Evolutionary conservation across 1,140 invertebrate species (phyloP).

Genomic region (Agrilus planipennis): DNA sequence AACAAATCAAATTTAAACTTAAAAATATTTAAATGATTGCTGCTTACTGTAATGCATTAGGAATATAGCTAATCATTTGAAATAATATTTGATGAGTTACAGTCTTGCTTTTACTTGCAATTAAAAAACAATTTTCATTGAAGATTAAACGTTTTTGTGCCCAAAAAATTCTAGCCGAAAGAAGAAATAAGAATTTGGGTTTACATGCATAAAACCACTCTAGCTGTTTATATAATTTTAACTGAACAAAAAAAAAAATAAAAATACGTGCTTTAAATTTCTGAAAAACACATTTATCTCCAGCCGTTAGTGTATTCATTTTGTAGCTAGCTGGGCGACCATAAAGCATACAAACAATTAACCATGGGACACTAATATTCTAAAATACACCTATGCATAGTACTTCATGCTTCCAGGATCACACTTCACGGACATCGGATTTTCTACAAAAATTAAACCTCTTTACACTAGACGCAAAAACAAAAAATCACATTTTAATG

Average conservation of each 20-base stretch:
- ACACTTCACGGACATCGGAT: slow-evolving; percentile 3
- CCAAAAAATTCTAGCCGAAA: not conserved
- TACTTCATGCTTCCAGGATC: slow-evolving; percentile 6
- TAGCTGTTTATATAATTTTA: slow-evolving; percentile 11
- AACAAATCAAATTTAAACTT: too few species aligned
- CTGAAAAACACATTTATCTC: slow-evolving; percentile 17
- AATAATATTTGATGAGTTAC: not conserved
- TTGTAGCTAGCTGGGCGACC: slow-evolving; percentile 6
- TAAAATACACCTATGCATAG: slow-evolving; percentile 6
- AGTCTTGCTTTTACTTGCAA: not conserved
- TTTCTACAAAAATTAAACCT: slow-evolving; percentile 6
- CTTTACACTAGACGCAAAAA: slow-evolving; percentile 4
- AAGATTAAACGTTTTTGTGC: not conserved
- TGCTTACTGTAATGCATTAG: not conserved
- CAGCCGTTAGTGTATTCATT: slow-evolving; percentile 23
- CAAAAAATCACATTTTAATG: slow-evolving; percentile 10
- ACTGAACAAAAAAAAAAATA: slow-evolving; percentile 21
- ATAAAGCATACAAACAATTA: slow-evolving; percentile 4
- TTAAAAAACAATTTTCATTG: not conserved
- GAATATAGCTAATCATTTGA: not conserved
- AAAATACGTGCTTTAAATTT: slow-evolving; percentile 31
- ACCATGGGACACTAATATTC: slow-evolving; percentile 1
- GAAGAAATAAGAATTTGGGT: not conserved
- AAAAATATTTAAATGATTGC: not conserved
- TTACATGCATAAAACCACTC: slow-evolving; percentile 19